These are phyloP conservation scores for Thaumatotibia leucotreta DNA, from an alignment of 1,140 invertebrate species.

Conservation along the genomic window DNA sequence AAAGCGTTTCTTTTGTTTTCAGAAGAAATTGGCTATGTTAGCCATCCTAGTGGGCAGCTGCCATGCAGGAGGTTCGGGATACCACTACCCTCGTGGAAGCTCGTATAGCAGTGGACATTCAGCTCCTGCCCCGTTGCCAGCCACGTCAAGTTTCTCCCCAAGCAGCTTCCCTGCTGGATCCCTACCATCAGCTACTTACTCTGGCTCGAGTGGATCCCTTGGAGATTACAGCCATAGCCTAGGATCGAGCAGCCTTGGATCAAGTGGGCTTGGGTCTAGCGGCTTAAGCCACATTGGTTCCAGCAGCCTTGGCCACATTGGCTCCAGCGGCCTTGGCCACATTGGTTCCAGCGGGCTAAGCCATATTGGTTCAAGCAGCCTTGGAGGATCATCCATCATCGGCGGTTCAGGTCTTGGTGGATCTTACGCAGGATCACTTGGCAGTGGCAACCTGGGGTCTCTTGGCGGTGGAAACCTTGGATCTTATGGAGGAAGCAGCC, in stretches of 20 bases:
- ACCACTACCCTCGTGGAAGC: neutral
- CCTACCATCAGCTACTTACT: slow-evolving; percentile 54
- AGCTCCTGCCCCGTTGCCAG: neutral
- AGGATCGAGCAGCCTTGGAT: neutral
- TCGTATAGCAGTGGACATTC: neutral
- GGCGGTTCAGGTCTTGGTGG: slow-evolving; percentile 3
- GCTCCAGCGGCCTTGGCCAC: neutral
- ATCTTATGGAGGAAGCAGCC: neutral
- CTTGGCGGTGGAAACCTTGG: neutral
- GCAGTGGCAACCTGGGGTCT: neutral
- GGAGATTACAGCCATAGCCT: neutral
- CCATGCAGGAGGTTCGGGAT: slow-evolving; percentile 38
- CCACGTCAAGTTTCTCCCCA: slow-evolving; percentile 50
- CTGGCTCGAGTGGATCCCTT: slow-evolving; percentile 24
- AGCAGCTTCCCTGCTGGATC: slow-evolving; percentile 63
- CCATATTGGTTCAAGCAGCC: neutral
- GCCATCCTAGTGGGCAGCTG: slow-evolving; percentile 55
- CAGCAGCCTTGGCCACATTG: neutral
- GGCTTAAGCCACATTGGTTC: neutral
- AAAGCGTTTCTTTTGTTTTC: slow-evolving; percentile 33
- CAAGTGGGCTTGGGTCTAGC: neutral
- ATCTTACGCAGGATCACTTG: neutral
- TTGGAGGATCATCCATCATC: neutral
- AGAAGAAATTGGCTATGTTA: slow-evolving; percentile 61
- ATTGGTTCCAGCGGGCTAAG: neutral